Base-by-base conservation (phyloP, 2,888 invertebrate species). In the Bombylius discolor region DNA sequence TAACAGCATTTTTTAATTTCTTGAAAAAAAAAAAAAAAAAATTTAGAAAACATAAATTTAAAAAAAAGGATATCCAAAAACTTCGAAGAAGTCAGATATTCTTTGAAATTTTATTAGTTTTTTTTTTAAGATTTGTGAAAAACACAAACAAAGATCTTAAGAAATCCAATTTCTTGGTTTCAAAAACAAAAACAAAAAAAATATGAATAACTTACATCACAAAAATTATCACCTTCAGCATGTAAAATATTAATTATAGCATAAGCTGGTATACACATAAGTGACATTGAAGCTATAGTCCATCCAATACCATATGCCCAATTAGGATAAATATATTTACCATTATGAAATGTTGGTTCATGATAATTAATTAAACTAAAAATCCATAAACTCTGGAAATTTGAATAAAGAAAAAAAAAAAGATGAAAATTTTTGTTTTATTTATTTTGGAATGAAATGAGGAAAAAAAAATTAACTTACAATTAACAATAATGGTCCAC, bases 271-370 rank as follows among this genome's bases (percentile, higher is more conserved):
- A 95, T 89, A 72, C 91, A 91, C 39, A 89, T 73, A 58, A 94
- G 78, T 1, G 92, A 92, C 46, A 88, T 74, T 12, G 87, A 85
- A 1, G 92, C 87, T 60, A 93, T 86, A 63, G 82, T 77, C 94
- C 94, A 94, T 48, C 94, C 94, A 53, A 94, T 76, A 14, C 80
- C 83, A 64, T 89, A 86, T 33, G 90, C 89, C 92, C 93, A 93
- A 56, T 77, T 75, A 0, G 94, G 93, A 71, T 90, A 94, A 53
- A 76, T 74, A 66, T 88, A 87, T 56, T 78, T 78, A 58, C 87
- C 89, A 65, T 88, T 88, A 62, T 87, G 85, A 70, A 92, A 90
- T 39, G 85, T 85, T 11, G 92, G 89, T 49, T 88, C 85, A 64
- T 85, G 83, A 71, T 93, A 93, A 74, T 92, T 91, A 56, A 91